Evolutionary conservation across 2,888 invertebrate species (phyloP), one percentile per base, ranked within the genome.

Genomic region (Lepidochrysops patricia): DNA sequence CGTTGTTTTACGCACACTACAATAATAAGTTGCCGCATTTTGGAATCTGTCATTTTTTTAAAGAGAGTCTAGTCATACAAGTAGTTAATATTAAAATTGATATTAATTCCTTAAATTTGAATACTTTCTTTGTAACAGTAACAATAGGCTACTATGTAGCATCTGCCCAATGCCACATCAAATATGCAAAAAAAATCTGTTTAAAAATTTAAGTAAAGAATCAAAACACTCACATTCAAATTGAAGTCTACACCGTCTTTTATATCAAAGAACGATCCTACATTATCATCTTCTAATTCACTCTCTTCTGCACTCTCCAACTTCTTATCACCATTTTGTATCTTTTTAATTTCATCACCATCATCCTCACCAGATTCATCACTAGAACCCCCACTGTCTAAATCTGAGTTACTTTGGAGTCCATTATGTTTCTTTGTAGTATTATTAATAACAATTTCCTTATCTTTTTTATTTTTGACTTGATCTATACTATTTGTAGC

Each of bases 171-270:
- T 23, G 12, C 19, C 7, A 12, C 52, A 52, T 15, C 49, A 9
- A 19, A 1, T 19, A 15, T 19, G 9, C 23, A 3, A 15, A 13
- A 19, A 7, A 6, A 9, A 49, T 19, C 49, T 9, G n/a, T n/a
- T n/a, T 15, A 15, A 43, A n/a, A 50, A 34, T 34, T 34, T 5
- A 19, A 26, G 6, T 13, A 5, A 0, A 1, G 25, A 23, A 4
- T 48, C 1, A 23, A 7, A 37, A 27, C 25, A 60, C 64, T 66
- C 72, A 87, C 88, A 76, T 81, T 82, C 59, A 88, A 74, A 67
- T 85, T 83, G 66, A 79, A 76, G 5, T 78, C 81, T 67, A 82
- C 83, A 49, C 72, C 72, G 29, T 77, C 73, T 62, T 80, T 76
- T 26, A 78, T 63, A 66, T 84, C 75, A 58, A 88, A 85, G 64